Evolutionary conservation across 2,888 invertebrate genomes (phyloP).

Genomic region (Cephus pulcher): DNA sequence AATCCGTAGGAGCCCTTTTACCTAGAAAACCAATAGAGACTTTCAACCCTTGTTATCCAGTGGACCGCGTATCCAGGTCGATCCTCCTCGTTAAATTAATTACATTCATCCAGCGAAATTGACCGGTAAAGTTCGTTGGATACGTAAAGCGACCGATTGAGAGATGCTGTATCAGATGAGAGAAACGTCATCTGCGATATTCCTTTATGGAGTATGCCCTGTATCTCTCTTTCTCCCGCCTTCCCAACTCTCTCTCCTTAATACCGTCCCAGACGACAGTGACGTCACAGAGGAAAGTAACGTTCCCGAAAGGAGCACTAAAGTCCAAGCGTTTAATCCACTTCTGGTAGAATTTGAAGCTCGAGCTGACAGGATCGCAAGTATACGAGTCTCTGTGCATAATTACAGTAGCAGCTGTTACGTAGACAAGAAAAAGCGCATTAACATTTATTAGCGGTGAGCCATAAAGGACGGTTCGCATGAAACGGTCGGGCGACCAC

Average conservation of each 20-base stretch:
- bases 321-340: background rate
- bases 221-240: background rate
- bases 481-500: conserved; percentile 10
- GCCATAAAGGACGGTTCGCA: conserved; percentile 14
- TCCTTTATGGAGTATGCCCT: background rate
- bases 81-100: background rate
- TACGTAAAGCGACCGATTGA: conserved; percentile 6
- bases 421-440: conserved; percentile 9
- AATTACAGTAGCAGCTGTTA: background rate
- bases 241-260: background rate
- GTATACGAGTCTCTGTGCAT: background rate
- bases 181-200: background rate
- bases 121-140: background rate
- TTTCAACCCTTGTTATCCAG: background rate
- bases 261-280: background rate
- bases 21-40: background rate
- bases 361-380: background rate
- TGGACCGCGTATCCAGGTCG: background rate
- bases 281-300: background rate
- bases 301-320: background rate
- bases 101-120: background rate
- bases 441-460: conserved; percentile 9
- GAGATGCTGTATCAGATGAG: background rate
- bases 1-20: background rate
- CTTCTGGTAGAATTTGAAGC: background rate